A percentile compares a stretch with the other conserved stretches of the same genome.
phyloP scores from a whole-genome alignment of 2,113 vertebrate genomes.

The Dipodomys stephensi region DNA sequence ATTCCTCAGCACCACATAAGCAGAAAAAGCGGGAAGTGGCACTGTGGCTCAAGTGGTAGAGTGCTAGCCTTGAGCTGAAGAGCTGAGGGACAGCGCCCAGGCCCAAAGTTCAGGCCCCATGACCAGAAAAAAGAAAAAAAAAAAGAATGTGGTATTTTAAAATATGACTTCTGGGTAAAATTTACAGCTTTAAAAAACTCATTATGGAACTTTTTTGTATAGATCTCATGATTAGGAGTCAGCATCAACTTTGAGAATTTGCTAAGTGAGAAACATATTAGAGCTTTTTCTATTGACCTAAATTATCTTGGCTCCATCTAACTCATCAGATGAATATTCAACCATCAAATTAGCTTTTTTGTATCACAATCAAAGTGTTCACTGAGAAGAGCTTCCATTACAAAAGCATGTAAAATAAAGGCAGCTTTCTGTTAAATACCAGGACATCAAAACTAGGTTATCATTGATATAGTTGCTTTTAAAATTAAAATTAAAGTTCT shows the following conservation, averaged over 20 bases:
- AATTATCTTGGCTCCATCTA: conserved; percentile 39
- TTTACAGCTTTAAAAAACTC: not conserved
- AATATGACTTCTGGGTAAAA: conserved; percentile 33
- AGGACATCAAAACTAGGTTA: conserved; percentile 17
- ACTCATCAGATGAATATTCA: conserved; percentile 49
- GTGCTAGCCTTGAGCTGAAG: no score
- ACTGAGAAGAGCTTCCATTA: conserved; percentile 45
- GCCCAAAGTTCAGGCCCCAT: no score
- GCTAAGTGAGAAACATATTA: conserved; percentile 56
- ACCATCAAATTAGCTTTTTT: conserved; percentile 27
- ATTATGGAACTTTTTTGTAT: not conserved
- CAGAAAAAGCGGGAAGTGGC: no score
- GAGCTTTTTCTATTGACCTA: conserved; percentile 44
- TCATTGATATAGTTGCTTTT: conserved; percentile 28
- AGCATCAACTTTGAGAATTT: conserved; percentile 41
- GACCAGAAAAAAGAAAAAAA: no score
- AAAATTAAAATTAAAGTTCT: conserved; percentile 51
- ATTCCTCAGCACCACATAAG: no score
- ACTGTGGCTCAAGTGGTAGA: no score
- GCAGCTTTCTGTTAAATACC: not conserved
- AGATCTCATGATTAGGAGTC: not conserved
- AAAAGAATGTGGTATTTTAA: not conserved
- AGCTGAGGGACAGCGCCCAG: no score
- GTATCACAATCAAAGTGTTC: conserved; percentile 44
- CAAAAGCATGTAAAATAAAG: conserved; percentile 54